Base-by-base conservation (phyloP, 2,888 invertebrate species). In the Cepaea hortensis region DNA sequence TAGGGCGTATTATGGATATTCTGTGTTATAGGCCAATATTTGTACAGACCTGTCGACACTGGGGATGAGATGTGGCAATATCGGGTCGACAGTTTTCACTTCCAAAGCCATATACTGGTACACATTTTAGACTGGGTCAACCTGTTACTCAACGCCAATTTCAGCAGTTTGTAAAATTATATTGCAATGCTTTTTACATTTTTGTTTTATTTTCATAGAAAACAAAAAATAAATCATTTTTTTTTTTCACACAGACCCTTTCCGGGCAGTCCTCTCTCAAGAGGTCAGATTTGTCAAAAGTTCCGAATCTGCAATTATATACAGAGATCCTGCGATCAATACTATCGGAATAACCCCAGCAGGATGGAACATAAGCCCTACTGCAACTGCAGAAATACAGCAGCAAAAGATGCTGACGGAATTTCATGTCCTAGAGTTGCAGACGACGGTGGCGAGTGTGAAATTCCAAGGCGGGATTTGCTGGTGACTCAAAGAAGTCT, bases 291-390 rank as follows among this genome's bases (percentile, higher is more conserved):
- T 61, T 89, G 89, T 65, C 80, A 50, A 23, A 88, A 87, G 6
- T 89, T 89, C 70, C 85, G 85, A 55, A 35, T 65, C 79, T 89
- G 89, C 79, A 89, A 89, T 35, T 85, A 81, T 72, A 68, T 81
- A 46, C 87, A 85, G 87, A 23, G 68, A 15, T 46, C 13, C 4
- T 89, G 89, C 72, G 85, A 88, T 68, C 77, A 80, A 0, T 87
- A 81, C 81, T 68, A 81, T 55, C 46, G 55, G 46, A 62, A 75
- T 11, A 77, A 82, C 20, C 70, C 85, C 20, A 62, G 70, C 70
- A 77, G 13, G 18, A 48, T 6, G n/a, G 62, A 55, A 3, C 46
- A 61, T 0, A 81, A 50, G 20, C 89, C 89, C 6, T 88, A 88
- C 68, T 89, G 89, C 81, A 77, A 73, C 35, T 89, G 89, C 77